A percentile compares a stretch with the other conserved stretches of the same genome.
Conservation (phyloP, 2,797 vertebrate species). For the Mus minutoides region DNA sequence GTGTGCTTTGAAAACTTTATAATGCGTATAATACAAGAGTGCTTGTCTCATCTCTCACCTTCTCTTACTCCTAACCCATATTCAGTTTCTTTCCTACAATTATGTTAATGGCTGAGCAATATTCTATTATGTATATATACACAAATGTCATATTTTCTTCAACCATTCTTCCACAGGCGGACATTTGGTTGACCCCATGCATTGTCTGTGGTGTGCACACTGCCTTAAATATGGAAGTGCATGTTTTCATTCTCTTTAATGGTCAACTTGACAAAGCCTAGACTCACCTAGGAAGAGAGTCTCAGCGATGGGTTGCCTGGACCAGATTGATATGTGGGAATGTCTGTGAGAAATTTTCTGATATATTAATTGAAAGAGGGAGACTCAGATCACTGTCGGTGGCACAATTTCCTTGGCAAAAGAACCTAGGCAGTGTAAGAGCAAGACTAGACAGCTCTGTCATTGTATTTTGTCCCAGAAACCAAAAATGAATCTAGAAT, state of each 20-base stretch:
- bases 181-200: neutral
- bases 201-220: neutral
- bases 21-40: neutral
- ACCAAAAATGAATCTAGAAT: neutral
- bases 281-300: neutral
- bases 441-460: neutral
- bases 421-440: no score
- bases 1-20: neutral
- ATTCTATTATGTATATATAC: neutral
- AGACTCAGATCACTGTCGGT: neutral
- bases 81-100: neutral
- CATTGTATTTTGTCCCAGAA: neutral
- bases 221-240: neutral
- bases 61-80: neutral
- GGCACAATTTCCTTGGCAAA: neutral
- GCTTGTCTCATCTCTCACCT: neutral
- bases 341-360: neutral
- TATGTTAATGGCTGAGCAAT: neutral
- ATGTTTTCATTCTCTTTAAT: neutral
- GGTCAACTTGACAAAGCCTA: neutral
- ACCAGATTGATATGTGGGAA: neutral
- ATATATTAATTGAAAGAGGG: neutral
- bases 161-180: neutral
- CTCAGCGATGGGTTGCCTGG: no score
- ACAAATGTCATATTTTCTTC: neutral